Evolutionary conservation across 64 coral and sea anemone genomes (phyloP), one percentile per base, ranked within the genome.

Genomic region (Montipora sp.): DNA sequence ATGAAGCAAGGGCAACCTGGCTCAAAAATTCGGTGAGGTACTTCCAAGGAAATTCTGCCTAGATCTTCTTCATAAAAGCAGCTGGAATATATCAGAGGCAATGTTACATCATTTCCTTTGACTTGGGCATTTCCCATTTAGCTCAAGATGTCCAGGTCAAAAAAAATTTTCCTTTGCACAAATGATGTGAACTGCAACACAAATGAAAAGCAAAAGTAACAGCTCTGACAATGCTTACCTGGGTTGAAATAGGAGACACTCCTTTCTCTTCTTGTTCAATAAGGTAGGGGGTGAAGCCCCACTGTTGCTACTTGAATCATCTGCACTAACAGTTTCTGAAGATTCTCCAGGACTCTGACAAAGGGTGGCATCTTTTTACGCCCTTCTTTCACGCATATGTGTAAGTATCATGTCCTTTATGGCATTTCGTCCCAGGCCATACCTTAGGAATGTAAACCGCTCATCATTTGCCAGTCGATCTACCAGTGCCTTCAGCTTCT

Each of bases 211-310:
- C 61, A 66, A 66, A 18, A 66, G 15, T 66, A 66, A 66, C 61
- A 66, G 12, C 61, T 66, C 11, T 15, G 61, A 15, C 11, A 66
- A 66, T 66, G 61, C 76, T 78, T 16, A 78, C 76, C 48, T 78
- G 76, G 76, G 46, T 78, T 78, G 19, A 78, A 78, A 78, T 78
- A 78, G 76, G 76, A 16, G 8, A 78, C 76, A 50, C 18, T 78
- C 76, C 19, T 78, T 78, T 48, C 47, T 78, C 27, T 78, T 51
- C 61, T 78, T 78, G 76, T 53, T 14, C 13, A 50, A 7, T 50
- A 48, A 50, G 47, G 47, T 5, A 11, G 76, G 76, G 46, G 76
- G 76, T 49, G 76, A 16, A 66, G 16, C 11, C 47, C 46, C 46
- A 78, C 1, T 50, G 14, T 48, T 50, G 48, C 76, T 78, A 12